These are phyloP conservation scores for Drosophila glabriapex DNA, from an alignment of 2,888 invertebrate genomes.

Conservation along the genomic window DNA sequence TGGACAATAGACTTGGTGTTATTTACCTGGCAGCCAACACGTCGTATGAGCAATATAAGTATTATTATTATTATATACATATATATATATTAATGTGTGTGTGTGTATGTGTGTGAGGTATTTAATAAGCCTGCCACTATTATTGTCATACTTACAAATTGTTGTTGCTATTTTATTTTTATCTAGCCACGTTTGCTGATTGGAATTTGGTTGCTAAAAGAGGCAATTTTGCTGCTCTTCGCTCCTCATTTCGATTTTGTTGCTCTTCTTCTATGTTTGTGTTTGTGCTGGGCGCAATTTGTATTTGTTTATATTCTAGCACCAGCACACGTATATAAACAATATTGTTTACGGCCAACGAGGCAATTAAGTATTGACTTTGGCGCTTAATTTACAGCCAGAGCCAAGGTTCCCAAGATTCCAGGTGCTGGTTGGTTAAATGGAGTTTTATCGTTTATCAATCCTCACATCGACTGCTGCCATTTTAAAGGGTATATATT, in stretches of 20 bases:
- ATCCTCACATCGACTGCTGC: background rate
- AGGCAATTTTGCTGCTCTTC: slow-evolving; percentile 4
- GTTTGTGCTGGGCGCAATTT: slow-evolving; percentile 19
- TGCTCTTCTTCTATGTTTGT: background rate
- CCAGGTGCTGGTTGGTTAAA: background rate
- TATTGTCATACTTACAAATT: slow-evolving; percentile 21
- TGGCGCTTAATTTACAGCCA: slow-evolving; percentile 45
- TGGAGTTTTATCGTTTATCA: slow-evolving; percentile 28
- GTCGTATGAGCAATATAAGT: slow-evolving; percentile 44
- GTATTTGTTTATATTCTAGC: slow-evolving; percentile 38
- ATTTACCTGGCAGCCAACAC: slow-evolving; percentile 6
- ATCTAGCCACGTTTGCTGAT: slow-evolving; percentile 23
- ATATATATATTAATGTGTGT: background rate
- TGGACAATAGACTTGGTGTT: background rate
- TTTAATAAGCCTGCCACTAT: slow-evolving; percentile 12
- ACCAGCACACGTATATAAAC: slow-evolving; percentile 46
- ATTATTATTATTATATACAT: background rate
- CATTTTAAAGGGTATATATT: background rate
- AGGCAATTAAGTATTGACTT: slow-evolving; percentile 58
- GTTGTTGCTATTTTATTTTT: slow-evolving; percentile 7
- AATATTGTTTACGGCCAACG: slow-evolving; percentile 45
- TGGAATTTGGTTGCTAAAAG: slow-evolving; percentile 29
- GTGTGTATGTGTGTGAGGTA: background rate
- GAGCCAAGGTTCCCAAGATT: background rate
- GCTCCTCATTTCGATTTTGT: background rate